Conservation (phyloP, 2,888 invertebrate genomes). For the Drosophila falleni region DNA sequence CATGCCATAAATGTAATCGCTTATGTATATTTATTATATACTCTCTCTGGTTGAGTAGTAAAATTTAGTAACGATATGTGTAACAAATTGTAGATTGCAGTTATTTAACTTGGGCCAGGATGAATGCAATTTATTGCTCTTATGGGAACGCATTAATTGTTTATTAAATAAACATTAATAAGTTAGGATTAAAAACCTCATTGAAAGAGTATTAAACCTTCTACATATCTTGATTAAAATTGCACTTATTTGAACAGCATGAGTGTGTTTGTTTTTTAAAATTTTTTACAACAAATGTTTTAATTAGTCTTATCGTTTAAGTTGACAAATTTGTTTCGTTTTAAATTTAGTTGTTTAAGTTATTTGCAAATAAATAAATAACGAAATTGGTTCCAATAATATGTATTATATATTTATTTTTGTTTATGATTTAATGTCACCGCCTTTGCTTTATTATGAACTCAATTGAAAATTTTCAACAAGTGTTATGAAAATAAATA, state of each 20-base stretch:
- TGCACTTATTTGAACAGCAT: slow-evolving; percentile 8
- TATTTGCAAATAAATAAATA: background rate
- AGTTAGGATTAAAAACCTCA: background rate
- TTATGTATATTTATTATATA: slow-evolving; percentile 9
- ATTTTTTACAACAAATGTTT: slow-evolving; percentile 6
- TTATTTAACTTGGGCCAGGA: no score
- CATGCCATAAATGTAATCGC: slow-evolving; percentile 3
- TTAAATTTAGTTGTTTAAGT: slow-evolving; percentile 1
- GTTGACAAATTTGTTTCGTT: slow-evolving; percentile 10
- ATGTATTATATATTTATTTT: background rate
- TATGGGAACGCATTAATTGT: background rate
- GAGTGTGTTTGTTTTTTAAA: background rate
- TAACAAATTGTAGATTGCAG: background rate
- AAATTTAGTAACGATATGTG: background rate
- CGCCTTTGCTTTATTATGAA: slow-evolving; percentile 9
- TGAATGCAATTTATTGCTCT: background rate
- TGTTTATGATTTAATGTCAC: slow-evolving; percentile 9
- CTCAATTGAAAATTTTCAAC: slow-evolving; percentile 30
- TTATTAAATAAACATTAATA: background rate
- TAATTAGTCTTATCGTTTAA: slow-evolving; percentile 5
- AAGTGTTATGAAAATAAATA: background rate
- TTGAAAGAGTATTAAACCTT: background rate
- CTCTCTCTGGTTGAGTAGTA: background rate
- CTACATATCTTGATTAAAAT: background rate
- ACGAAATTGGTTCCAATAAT: background rate